Base-by-base conservation (phyloP, 2,797 vertebrate genomes). In the Pristis pectinata region DNA sequence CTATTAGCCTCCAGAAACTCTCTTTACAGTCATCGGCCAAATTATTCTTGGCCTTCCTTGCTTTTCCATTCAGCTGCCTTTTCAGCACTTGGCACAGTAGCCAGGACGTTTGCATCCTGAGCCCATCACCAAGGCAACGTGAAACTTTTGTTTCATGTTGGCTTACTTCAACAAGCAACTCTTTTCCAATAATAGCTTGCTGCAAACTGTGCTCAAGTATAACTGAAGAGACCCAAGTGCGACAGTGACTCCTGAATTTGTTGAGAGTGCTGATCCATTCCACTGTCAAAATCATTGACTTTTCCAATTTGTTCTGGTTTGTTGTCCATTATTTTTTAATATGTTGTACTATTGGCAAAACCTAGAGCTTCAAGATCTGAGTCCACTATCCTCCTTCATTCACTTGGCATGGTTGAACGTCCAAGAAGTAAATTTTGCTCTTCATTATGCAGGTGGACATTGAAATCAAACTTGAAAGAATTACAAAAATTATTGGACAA, bases 181-280 rank as follows among this genome's bases (percentile, higher is more conserved):
- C n/a, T 64, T 41, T 91, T 91, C 61, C n/a, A 67, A 91, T 89
- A 61, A 61, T 59, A 89, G 56, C 85, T 89, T 61, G 85, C 30
- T 59, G 85, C 85, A 61, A 61, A 37, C 34, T 34, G 53, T 6
- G n/a, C 85, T 59, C 30, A 61, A 61, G 59, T 59, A 59, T 34
- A 61, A 13, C 53, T 7, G 4, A 41, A 10, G 61, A 91, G 87
- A 9, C n/a, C n/a, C 8, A 64, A 37, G n/a, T 91, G n/a, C 59
- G 27, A 41, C n/a, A 41, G 61, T 24, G 59, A 19, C 87, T 10
- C n/a, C 64, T 15, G 22, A 91, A n/a, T 37, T 11, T 91, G n/a
- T 41, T 67, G 56, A 7, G 7, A 91, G 64, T 44, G 27, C 41
- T 91, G 37, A 91, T 67, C n/a, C 34, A 37, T 41, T 24, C 0